Evolutionary conservation across 2,113 vertebrate species (phyloP).

Genomic region (Lycocorax pyrrhopterus): DNA sequence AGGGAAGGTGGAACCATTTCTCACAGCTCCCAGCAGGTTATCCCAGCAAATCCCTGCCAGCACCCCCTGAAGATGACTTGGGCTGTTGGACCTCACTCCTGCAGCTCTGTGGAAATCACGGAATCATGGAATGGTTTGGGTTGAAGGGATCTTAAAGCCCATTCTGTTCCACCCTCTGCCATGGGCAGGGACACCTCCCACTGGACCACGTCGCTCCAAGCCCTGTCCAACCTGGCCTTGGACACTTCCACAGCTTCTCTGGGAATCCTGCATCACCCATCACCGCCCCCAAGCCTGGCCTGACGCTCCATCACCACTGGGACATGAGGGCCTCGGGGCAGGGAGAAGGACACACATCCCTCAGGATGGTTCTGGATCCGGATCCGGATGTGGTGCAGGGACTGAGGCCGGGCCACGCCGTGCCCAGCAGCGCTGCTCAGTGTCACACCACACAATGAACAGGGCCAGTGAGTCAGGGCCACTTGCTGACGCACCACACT

Average conservation of each 20-base stretch:
- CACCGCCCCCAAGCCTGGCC: neutral
- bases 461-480: slow-evolving; percentile 36
- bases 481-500: slow-evolving; percentile 8
- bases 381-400: neutral
- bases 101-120: neutral
- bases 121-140: neutral
- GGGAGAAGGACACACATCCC: neutral
- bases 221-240: neutral
- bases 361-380: accelerated
- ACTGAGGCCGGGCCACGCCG: accelerated
- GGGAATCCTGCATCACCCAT: neutral
- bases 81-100: neutral
- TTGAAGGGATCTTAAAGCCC: neutral
- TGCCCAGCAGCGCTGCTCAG: neutral
- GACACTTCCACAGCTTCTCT: neutral
- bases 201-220: neutral
- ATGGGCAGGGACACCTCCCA: neutral
- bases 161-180: neutral
- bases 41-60: neutral
- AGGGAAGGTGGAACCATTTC: neutral
- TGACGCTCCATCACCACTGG: accelerated
- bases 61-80: neutral
- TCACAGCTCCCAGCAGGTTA: neutral
- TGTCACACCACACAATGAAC: neutral
- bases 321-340: neutral